Base-by-base conservation (phyloP, 2,888 invertebrate species). In the Nemapogon koenigi region DNA sequence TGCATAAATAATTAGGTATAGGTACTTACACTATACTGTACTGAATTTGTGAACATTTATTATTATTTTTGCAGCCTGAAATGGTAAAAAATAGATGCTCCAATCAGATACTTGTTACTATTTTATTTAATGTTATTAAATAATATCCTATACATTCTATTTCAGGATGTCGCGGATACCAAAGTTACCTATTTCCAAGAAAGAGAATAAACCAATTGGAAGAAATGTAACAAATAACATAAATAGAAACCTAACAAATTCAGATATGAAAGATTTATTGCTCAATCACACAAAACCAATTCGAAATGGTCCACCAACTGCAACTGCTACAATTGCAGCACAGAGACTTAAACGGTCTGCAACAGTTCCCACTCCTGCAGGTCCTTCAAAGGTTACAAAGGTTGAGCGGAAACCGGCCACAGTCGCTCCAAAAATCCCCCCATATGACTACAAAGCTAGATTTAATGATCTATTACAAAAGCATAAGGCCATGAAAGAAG, bases 391-490 rank as follows among this genome's bases (percentile, higher is more conserved):
- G 53, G 46, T 59, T 11, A 47, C 53, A 4, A 79, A 71, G 56
- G 51, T 76, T 3, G 72, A 72, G 43, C 66, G 59, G 40, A 80
- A 76, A 46, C 49, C 56, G 15, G 27, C 52, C n/a, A 58, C 57
- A 32, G 68, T 62, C 14, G 75, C 76, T 2, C 84, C 83, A 38
- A 81, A 85, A 43, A 82, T 83, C 35, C 73, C 83, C 13, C 73
- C 85, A 0, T 86, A 86, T 59, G 86, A 86, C 51, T 86, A 81
- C 45, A 85, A 88, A 58, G 85, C 85, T 17, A 81, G 87, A 35
- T 84, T 83, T 46, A 69, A 81, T 51, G 81, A 83, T 48, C 65
- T 89, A 35, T 55, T 76, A 11, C 83, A 84, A 41, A 86, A 86
- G 55, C 78, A 85, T 46, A 82, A 81, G 45, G 55, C 48, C 1